These are phyloP conservation scores for Ptyas mucosa DNA, from an alignment of 2,113 vertebrate genomes.

Conservation along the genomic window DNA sequence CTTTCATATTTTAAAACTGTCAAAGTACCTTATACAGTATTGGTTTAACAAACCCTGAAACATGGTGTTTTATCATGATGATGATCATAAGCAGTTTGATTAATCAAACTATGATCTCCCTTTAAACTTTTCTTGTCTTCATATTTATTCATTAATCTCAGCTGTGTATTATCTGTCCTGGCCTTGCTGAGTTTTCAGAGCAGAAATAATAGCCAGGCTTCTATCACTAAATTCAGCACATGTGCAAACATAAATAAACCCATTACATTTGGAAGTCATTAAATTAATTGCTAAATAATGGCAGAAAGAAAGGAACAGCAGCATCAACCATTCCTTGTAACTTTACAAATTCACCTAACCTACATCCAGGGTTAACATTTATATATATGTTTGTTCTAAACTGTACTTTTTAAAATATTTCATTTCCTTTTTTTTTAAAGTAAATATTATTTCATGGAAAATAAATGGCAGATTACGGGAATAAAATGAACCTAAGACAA, in stretches of 20 bases:
- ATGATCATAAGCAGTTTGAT: background rate
- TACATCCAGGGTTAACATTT: background rate
- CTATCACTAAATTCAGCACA: constrained; percentile 22
- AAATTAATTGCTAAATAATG: constrained; percentile 20
- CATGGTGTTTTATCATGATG: background rate
- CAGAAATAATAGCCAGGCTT: background rate
- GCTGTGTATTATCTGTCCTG: background rate
- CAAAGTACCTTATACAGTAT: too few relatives aligned
- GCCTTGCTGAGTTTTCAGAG: background rate
- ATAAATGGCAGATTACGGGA: background rate
- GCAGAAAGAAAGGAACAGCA: background rate
- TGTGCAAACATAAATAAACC: background rate
- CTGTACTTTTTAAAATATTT: background rate
- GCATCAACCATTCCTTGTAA: background rate
- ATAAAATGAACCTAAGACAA: background rate
- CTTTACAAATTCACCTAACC: background rate
- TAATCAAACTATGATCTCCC: background rate
- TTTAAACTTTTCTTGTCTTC: background rate
- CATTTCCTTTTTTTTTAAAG: background rate
- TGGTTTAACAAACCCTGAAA: background rate
- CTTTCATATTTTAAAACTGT: background rate
- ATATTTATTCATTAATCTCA: background rate
- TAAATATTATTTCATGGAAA: background rate
- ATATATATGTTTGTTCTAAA: background rate
- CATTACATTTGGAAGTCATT: constrained; percentile 17